These are phyloP conservation scores for Acholoe squamosa DNA, from an alignment of 2,888 invertebrate genomes.

Conservation along the genomic window DNA sequence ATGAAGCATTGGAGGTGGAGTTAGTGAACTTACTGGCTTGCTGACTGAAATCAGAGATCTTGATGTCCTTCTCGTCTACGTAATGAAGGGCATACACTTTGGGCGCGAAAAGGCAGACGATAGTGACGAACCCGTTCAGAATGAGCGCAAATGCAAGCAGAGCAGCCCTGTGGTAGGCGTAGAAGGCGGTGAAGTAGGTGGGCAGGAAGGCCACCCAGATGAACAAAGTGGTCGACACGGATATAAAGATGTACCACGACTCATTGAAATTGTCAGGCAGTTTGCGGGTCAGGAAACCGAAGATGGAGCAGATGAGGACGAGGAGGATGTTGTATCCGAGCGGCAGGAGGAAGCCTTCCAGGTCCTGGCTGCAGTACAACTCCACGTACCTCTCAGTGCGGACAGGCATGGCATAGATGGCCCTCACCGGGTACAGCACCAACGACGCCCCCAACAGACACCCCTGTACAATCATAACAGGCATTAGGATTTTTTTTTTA, in stretches of 20 bases:
- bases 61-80: constrained; percentile 57
- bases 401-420: constrained; percentile 44
- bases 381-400: constrained; percentile 69
- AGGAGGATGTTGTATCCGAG: constrained; percentile 70
- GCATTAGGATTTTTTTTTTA: too few species aligned
- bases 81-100: constrained; percentile 67
- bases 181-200: constrained; percentile 67
- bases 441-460: neutral
- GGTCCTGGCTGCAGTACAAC: constrained; percentile 73
- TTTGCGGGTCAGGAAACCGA: constrained; percentile 67
- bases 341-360: constrained; percentile 72
- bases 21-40: neutral
- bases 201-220: constrained; percentile 69
- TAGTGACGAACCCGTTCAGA: constrained; percentile 66
- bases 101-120: constrained; percentile 66
- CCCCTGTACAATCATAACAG: constrained; percentile 15
- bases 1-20: neutral
- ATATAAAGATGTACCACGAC: constrained; percentile 69
- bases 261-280: constrained; percentile 70
- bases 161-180: constrained; percentile 66
- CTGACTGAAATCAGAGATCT: constrained; percentile 40
- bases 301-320: constrained; percentile 66
- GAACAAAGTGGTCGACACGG: constrained; percentile 68
- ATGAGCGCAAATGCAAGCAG: constrained; percentile 67
- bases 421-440: constrained; percentile 62